These are phyloP conservation scores for Pygmarrhopalites habei DNA, from an alignment of 1,140 invertebrate species.

Conservation along the genomic window DNA sequence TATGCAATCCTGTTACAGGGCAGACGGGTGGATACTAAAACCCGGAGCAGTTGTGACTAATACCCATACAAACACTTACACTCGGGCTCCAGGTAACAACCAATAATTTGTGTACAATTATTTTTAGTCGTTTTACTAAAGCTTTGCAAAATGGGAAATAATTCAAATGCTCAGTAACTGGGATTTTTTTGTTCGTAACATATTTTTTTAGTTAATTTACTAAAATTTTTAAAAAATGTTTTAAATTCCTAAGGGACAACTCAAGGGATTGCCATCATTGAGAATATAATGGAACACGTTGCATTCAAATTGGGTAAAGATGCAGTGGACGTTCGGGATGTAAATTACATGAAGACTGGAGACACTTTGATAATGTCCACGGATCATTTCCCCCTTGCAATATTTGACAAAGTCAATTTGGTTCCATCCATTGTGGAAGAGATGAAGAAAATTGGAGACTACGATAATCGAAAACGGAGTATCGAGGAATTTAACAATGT, in stretches of 20 bases:
- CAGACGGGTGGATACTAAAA: slow-evolving; percentile 4
- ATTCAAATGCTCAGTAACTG: too few relatives aligned
- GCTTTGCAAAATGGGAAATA: too few relatives aligned
- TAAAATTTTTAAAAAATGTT: too few relatives aligned
- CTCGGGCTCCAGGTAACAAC: slow-evolving; percentile 47
- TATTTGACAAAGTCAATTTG: slow-evolving; percentile 25
- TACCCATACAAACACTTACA: slow-evolving; percentile 40
- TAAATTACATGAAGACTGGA: slow-evolving; percentile 50
- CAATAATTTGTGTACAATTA: too few relatives aligned
- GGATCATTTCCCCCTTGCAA: slow-evolving; percentile 8
- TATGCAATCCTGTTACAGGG: slow-evolving; percentile 43
- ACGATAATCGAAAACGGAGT: slow-evolving; percentile 50
- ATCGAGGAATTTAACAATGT: slow-evolving; percentile 58
- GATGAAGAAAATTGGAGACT: slow-evolving; percentile 54
- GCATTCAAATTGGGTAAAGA: slow-evolving; percentile 59
- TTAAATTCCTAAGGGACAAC: too few relatives aligned
- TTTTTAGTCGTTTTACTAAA: too few relatives aligned
- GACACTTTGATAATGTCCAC: background rate
- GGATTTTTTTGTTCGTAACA: too few relatives aligned
- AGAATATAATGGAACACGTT: slow-evolving; percentile 76
- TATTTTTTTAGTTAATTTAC: too few relatives aligned
- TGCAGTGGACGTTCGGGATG: slow-evolving; percentile 57
- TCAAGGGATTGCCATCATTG: slow-evolving; percentile 56
- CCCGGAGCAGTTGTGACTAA: slow-evolving; percentile 34
- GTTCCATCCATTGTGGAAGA: slow-evolving; percentile 45